Conservation (phyloP, 2,888 invertebrate species). For the Sminthurinus aureus region DNA sequence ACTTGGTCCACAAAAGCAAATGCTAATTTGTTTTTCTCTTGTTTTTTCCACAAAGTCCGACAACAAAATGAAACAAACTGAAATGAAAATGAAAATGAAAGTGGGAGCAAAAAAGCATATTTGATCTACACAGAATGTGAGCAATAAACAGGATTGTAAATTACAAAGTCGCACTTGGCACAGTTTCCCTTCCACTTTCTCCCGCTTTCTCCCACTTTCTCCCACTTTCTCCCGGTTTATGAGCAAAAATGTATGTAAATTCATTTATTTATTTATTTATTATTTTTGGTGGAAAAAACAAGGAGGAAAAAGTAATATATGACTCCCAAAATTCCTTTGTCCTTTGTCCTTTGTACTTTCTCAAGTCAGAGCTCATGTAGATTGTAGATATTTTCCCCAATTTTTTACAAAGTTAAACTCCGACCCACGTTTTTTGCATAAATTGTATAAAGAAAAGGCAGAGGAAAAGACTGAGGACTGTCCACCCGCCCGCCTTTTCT, state of each 20-base stretch:
- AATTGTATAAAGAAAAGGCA: no score
- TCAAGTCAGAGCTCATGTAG: no score
- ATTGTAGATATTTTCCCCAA: no score
- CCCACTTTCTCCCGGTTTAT: background rate
- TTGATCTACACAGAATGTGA: no score
- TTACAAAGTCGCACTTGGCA: background rate
- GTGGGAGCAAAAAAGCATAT: background rate
- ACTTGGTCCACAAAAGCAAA: background rate
- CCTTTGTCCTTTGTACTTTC: no score
- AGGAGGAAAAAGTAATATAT: no score
- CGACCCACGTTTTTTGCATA: no score
- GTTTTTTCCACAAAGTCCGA: background rate
- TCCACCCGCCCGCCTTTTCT: constrained; percentile 83
- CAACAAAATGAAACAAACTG: background rate
- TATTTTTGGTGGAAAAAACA: no score
- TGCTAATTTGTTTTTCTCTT: constrained; percentile 61
- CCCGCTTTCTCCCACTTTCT: background rate
- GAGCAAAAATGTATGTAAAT: no score
- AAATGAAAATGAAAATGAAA: background rate
- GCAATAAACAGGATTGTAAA: background rate
- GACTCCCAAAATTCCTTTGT: no score
- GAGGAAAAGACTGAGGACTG: constrained; percentile 91
- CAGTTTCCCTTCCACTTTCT: background rate
- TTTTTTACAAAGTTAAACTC: no score
- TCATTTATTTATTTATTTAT: no score